Evolutionary conservation across 2,888 invertebrate genomes (phyloP).

Genomic region (Sialis lutaria): DNA sequence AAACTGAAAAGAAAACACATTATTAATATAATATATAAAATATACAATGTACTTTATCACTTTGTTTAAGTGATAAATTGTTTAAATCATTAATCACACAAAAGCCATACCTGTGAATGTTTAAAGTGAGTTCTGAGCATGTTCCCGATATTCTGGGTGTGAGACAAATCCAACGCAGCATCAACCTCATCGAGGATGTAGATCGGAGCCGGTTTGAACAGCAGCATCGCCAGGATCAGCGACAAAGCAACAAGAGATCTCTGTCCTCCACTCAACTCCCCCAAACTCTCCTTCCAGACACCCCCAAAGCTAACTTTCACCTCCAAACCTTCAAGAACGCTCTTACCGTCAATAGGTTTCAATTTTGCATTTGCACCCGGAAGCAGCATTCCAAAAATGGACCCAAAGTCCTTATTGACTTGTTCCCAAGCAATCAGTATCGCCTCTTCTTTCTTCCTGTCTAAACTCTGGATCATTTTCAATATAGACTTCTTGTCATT

Average conservation of each 20-base stretch:
- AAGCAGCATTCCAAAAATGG: conserved; percentile 80
- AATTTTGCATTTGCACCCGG: conserved; percentile 82
- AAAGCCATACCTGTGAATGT: conserved; percentile 58
- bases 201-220: conserved; percentile 94
- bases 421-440: conserved; percentile 66
- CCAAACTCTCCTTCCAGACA: conserved; percentile 89
- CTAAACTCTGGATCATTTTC: conserved; percentile 70
- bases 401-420: conserved; percentile 86
- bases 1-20: conserved; percentile 45
- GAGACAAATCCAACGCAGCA: conserved; percentile 92
- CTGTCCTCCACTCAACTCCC: conserved; percentile 94
- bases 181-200: conserved; percentile 99
- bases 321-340: conserved; percentile 75
- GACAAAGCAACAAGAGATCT: conserved; percentile 91
- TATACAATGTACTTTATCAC: neutral
- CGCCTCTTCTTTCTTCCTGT: conserved; percentile 76
- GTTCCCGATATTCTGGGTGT: conserved; percentile 95
- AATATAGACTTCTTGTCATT: conserved; percentile 57
- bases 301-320: conserved; percentile 81
- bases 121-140: conserved; percentile 86
- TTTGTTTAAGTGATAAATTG: too few relatives aligned
- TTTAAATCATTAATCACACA: neutral
- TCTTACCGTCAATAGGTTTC: conserved; percentile 52
- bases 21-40: conserved; percentile 1
- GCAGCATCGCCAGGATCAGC: conserved; percentile 85